A percentile compares a stretch with the other conserved stretches of the same genome.
Conservation (phyloP, 2,113 vertebrate species). For the Peucedramus taeniatus region DNA sequence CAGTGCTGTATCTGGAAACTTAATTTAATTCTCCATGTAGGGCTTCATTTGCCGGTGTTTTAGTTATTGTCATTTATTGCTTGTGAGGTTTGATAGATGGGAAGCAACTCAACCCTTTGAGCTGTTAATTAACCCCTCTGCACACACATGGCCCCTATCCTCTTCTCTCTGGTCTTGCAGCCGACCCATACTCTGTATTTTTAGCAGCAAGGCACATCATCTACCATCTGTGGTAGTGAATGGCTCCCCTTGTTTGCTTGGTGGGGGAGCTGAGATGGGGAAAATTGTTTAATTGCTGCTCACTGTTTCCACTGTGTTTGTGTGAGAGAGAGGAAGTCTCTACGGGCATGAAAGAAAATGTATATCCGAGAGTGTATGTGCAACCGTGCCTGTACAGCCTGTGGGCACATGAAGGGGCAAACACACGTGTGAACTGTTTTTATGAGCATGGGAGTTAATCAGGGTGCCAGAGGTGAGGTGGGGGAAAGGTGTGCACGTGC, state of each 20-base stretch:
- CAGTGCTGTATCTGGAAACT: conserved; percentile 34
- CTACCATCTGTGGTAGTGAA: conserved; percentile 32
- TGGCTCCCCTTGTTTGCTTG: conserved; percentile 20
- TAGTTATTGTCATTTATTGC: conserved; percentile 64
- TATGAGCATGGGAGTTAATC: not conserved
- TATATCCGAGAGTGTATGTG: not conserved
- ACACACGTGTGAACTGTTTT: not conserved
- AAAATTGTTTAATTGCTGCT: conserved; percentile 41
- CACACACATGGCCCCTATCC: conserved; percentile 19
- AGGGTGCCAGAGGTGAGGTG: not conserved
- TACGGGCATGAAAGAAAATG: not conserved
- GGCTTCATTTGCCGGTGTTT: conserved; percentile 57
- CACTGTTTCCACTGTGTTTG: not conserved
- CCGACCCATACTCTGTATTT: conserved; percentile 24
- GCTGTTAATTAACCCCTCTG: conserved; percentile 64
- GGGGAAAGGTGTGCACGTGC: fast-evolving
- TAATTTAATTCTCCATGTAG: conserved; percentile 60
- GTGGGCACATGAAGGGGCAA: not conserved
- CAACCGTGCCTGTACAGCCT: not conserved
- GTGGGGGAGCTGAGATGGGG: not conserved
- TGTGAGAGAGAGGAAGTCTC: not conserved
- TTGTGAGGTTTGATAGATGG: conserved; percentile 57
- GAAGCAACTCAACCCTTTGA: conserved; percentile 59
- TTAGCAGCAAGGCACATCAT: conserved; percentile 34
- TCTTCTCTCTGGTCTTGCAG: not conserved